A percentile compares a stretch with the other conserved stretches of the same genome.
Evolutionary conservation across 1,140 invertebrate genomes (phyloP).

Genomic region (Trialeurodes vaporariorum): DNA sequence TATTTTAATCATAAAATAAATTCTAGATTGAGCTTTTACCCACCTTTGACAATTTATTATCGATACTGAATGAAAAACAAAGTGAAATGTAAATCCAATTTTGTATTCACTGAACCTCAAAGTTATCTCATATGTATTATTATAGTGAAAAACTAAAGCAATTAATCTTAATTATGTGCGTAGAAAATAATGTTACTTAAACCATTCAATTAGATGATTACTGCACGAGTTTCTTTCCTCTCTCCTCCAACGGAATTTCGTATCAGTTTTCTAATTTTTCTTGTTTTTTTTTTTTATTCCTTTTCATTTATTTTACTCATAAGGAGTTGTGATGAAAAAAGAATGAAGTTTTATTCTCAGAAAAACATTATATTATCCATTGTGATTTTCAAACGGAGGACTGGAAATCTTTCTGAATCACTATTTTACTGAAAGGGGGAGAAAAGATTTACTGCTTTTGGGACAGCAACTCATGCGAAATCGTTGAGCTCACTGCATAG

Average conservation of each 20-base stretch:
- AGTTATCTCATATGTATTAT: not conserved
- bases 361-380: too few relatives aligned
- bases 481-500: too few relatives aligned
- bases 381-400: too few relatives aligned
- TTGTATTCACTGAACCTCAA: not conserved
- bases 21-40: not conserved
- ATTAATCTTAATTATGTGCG: not conserved
- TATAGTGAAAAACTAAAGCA: not conserved
- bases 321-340: too few relatives aligned
- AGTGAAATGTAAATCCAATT: not conserved
- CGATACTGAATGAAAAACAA: not conserved
- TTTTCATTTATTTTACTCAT: not conserved
- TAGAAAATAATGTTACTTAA: not conserved
- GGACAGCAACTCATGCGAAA: too few relatives aligned
- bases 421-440: too few relatives aligned
- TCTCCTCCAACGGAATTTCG: too few relatives aligned
- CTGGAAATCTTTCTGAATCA: too few relatives aligned
- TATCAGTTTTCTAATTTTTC: not conserved
- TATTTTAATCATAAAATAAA: not conserved
- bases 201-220: not conserved
- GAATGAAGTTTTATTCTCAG: too few relatives aligned
- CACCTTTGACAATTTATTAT: too few relatives aligned
- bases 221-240: not conserved
- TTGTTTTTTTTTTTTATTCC: not conserved
- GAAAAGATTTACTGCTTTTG: too few relatives aligned